These are phyloP conservation scores for Meganola albula DNA, from an alignment of 2,888 invertebrate genomes.

Conservation along the genomic window DNA sequence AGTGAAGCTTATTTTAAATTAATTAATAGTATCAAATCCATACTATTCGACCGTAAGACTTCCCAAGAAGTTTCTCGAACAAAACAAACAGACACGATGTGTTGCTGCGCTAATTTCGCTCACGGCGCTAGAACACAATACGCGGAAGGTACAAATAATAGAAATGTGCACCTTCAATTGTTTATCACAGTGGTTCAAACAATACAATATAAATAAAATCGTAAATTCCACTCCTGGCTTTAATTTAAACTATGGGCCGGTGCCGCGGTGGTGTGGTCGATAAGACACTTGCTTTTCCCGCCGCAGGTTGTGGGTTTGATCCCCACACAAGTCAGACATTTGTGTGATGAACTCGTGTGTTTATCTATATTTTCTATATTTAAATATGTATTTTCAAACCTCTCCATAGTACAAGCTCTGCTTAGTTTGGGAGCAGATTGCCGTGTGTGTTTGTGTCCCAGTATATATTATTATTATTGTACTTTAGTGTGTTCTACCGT, in stretches of 20 bases:
- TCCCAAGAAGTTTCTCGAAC: constrained; percentile 50
- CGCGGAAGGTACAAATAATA: constrained; percentile 50
- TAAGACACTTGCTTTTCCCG: not conserved
- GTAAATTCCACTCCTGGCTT: no score
- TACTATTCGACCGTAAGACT: constrained; percentile 36
- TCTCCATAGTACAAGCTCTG: not conserved
- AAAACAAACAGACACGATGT: constrained; percentile 42
- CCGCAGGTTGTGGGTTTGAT: not conserved
- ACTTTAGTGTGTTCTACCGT: no score
- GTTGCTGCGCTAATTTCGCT: constrained; percentile 48
- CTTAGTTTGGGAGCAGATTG: not conserved
- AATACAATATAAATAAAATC: no score
- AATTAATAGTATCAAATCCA: constrained; percentile 20
- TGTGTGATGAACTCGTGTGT: not conserved
- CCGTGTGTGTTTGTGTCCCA: no score
- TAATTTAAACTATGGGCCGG: no score
- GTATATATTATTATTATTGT: no score
- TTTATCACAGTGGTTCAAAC: no score
- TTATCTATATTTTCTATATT: no score
- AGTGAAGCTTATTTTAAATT: no score
- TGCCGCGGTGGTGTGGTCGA: not conserved
- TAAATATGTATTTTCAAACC: not conserved
- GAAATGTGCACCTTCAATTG: no score
- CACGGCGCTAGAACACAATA: constrained; percentile 55
- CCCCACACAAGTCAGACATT: not conserved